Conservation (phyloP, 2,888 invertebrate genomes). For the Megamerina dolium region DNA sequence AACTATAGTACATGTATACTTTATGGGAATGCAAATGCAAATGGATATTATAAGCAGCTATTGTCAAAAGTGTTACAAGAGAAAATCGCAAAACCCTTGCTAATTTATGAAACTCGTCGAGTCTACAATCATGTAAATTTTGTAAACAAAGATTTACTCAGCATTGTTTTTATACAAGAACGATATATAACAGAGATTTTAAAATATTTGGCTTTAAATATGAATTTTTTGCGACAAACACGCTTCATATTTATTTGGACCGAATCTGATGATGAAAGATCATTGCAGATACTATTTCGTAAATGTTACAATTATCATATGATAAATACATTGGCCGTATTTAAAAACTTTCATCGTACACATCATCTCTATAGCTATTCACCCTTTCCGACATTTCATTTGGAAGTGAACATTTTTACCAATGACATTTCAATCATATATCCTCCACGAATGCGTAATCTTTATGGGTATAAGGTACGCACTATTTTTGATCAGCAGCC, state of each 20-base stretch:
- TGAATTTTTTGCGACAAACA: background rate
- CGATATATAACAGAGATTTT: background rate
- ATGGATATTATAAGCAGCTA: no score
- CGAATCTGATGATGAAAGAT: no score
- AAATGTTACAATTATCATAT: slow-evolving; percentile 7
- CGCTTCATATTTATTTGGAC: background rate
- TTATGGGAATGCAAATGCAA: no score
- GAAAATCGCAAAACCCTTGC: no score
- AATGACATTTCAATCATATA: background rate
- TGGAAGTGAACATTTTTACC: background rate
- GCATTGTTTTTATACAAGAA: background rate
- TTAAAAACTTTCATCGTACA: slow-evolving; percentile 1
- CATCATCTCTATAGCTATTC: slow-evolving; percentile 3
- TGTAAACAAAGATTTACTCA: no score
- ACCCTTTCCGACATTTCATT: slow-evolving; percentile 9
- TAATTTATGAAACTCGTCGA: no score
- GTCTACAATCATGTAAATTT: no score
- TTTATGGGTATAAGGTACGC: slow-evolving; percentile 9
- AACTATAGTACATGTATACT: no score
- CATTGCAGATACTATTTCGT: background rate
- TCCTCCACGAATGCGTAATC: slow-evolving; percentile 6
- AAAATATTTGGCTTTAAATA: background rate
- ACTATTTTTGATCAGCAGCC: slow-evolving; percentile 20
- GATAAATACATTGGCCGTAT: slow-evolving; percentile 9
- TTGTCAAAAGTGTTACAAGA: no score